Evolutionary conservation across 2,113 vertebrate genomes (phyloP).

Genomic region (Campylomormyrus numenius): DNA sequence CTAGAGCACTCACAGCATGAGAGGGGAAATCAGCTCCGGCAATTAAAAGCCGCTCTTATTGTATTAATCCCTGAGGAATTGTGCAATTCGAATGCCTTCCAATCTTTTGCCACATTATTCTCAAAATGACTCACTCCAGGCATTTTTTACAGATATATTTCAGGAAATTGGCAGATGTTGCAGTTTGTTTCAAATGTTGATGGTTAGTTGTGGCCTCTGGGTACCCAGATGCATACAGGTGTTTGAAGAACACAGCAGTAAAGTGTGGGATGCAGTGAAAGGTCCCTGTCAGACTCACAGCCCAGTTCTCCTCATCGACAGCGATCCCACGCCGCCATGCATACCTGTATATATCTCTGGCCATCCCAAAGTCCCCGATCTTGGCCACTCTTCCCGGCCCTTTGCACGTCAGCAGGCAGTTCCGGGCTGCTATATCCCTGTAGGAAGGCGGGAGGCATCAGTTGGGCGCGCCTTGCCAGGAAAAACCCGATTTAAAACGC

Average conservation of each 20-base stretch:
- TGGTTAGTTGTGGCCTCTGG: not conserved
- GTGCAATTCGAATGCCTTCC: not conserved
- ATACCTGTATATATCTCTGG: slow-evolving; percentile 96
- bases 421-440: slow-evolving; percentile 96
- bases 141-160: not conserved
- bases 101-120: not conserved
- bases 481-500: not conserved
- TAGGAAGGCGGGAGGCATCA: slow-evolving; percentile 20
- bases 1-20: not conserved
- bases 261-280: not conserved
- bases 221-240: not conserved
- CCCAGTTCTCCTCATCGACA: not conserved
- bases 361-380: slow-evolving; percentile 98
- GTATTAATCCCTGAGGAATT: not conserved
- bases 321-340: not conserved
- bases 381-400: slow-evolving; percentile 86
- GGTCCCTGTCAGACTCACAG: not conserved
- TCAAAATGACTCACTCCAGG: not conserved
- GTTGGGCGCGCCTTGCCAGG: not conserved
- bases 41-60: not conserved
- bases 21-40: not conserved
- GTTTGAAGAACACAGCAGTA: not conserved
- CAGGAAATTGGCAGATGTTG: not conserved
- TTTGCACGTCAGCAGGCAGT: slow-evolving; percentile 91
- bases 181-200: not conserved